A percentile compares a stretch with the other conserved stretches of the same genome.
Evolutionary conservation across 2,888 invertebrate genomes (phyloP).

Genomic region (Perithous albicinctus): DNA sequence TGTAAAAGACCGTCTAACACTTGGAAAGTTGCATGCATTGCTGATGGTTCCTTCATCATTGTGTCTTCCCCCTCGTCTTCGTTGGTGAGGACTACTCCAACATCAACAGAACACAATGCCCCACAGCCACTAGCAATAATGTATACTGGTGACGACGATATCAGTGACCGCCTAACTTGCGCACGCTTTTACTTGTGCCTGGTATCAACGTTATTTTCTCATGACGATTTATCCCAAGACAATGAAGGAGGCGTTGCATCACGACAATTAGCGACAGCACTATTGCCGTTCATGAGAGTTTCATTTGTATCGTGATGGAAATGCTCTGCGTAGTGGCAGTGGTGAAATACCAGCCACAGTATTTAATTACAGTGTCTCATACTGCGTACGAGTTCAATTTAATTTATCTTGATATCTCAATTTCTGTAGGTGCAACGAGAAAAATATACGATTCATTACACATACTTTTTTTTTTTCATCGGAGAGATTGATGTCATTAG

Average conservation of each 20-base stretch:
- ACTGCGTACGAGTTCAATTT: too few relatives aligned
- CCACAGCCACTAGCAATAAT: background rate
- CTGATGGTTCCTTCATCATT: slow-evolving; percentile 24
- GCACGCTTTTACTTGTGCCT: slow-evolving; percentile 1
- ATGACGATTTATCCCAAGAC: slow-evolving; percentile 80
- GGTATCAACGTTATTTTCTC: slow-evolving; percentile 74
- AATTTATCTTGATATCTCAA: too few relatives aligned
- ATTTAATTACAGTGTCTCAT: too few relatives aligned
- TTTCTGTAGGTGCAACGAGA: too few relatives aligned
- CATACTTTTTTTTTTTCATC: too few relatives aligned
- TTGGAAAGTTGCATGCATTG: slow-evolving; percentile 65
- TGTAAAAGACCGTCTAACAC: slow-evolving; percentile 75
- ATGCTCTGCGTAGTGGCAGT: background rate
- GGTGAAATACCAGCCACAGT: background rate
- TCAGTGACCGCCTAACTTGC: slow-evolving; percentile 24
- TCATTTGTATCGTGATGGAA: background rate
- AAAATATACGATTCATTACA: too few relatives aligned
- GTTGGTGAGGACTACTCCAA: background rate
- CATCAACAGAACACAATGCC: background rate
- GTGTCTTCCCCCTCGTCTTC: background rate
- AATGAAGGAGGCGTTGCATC: slow-evolving; percentile 76
- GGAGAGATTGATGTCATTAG: too few relatives aligned
- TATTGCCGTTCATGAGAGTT: background rate
- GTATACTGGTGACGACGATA: too few relatives aligned
- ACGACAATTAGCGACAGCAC: slow-evolving; percentile 80